A percentile compares a stretch with the other conserved stretches of the same genome.
Evolutionary conservation across 2,888 invertebrate genomes (phyloP).

Genomic region (Apoda limacodes): DNA sequence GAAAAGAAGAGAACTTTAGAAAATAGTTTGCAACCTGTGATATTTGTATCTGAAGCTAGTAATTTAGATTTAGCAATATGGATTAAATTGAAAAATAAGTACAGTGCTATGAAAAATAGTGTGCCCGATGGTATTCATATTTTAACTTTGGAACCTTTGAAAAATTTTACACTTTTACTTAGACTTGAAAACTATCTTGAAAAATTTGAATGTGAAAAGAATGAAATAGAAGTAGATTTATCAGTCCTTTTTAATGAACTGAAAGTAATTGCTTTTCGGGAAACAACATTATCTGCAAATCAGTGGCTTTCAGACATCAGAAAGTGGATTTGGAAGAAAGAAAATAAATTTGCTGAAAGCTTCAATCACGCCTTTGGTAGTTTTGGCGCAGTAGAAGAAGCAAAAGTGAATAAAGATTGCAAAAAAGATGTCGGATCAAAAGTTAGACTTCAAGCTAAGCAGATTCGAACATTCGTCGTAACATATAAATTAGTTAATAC

Average conservation of each 20-base stretch:
- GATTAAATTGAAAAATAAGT: slow-evolving; percentile 33
- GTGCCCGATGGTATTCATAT: slow-evolving; percentile 80
- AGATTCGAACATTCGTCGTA: slow-evolving; percentile 77
- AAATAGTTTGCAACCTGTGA: slow-evolving; percentile 29
- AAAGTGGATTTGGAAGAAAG: too few species aligned
- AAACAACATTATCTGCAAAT: slow-evolving; percentile 77
- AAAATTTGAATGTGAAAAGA: slow-evolving; percentile 65
- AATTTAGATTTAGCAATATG: slow-evolving; percentile 38
- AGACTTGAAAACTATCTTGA: slow-evolving; percentile 85
- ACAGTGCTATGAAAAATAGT: slow-evolving; percentile 55
- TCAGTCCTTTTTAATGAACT: slow-evolving; percentile 70
- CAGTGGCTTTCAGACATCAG: too few species aligned
- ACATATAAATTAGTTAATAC: slow-evolving; percentile 18
- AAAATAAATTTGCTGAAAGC: slow-evolving; percentile 30
- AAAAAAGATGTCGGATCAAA: slow-evolving; percentile 26
- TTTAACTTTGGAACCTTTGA: slow-evolving; percentile 82
- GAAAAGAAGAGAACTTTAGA: slow-evolving; percentile 51
- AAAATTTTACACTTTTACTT: slow-evolving; percentile 70
- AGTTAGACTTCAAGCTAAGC: slow-evolving; percentile 74
- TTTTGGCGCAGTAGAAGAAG: slow-evolving; percentile 16
- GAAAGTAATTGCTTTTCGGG: slow-evolving; percentile 59
- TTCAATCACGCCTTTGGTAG: slow-evolving; percentile 35
- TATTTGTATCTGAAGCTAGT: slow-evolving; percentile 22
- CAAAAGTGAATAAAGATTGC: slow-evolving; percentile 5
- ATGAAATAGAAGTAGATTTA: slow-evolving; percentile 61